A percentile compares a stretch with the other conserved stretches of the same genome.
These are phyloP conservation scores for Gasterosteus aculeatus DNA, from an alignment of 2,113 vertebrate genomes.

Conservation along the genomic window DNA sequence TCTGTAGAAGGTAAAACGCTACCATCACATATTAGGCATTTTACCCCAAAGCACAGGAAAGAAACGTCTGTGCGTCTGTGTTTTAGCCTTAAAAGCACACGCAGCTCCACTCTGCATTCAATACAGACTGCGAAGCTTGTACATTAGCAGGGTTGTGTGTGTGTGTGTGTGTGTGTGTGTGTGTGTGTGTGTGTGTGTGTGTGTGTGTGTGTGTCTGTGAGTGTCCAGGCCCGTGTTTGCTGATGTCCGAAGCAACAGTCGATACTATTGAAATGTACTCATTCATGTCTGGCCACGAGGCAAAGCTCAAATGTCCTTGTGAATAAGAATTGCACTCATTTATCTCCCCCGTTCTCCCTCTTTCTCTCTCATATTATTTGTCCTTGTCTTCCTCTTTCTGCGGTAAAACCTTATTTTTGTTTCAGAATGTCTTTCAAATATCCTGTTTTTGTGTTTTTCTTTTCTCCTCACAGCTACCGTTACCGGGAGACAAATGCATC, in stretches of 20 bases:
- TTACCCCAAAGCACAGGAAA: conserved; percentile 18
- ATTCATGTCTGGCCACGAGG: conserved; percentile 75
- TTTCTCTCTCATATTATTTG: conserved; percentile 46
- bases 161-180: no score
- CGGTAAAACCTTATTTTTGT: conserved; percentile 52
- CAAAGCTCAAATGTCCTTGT: conserved; percentile 80
- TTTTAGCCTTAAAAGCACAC: conserved; percentile 28
- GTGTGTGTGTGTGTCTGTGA: conserved; percentile 12
- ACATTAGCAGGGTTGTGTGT: neutral
- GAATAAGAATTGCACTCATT: conserved; percentile 76
- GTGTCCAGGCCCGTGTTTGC: conserved; percentile 42
- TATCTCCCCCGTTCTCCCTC: conserved; percentile 23
- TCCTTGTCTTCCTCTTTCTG: conserved; percentile 58
- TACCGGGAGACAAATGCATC: conserved; percentile 52
- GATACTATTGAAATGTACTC: conserved; percentile 82
- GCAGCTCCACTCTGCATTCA: conserved; percentile 68
- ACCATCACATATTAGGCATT: conserved; percentile 48
- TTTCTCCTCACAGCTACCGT: conserved; percentile 49
- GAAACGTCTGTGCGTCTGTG: neutral
- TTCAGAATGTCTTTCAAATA: conserved; percentile 50
- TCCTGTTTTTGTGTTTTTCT: neutral
- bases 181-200: conserved; percentile 15
- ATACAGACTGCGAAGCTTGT: conserved; percentile 53
- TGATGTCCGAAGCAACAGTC: conserved; percentile 76
- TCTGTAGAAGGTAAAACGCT: conserved; percentile 10